Evolutionary conservation across 2,888 invertebrate genomes (phyloP).

Genomic region (Scaptomyza reducta): DNA sequence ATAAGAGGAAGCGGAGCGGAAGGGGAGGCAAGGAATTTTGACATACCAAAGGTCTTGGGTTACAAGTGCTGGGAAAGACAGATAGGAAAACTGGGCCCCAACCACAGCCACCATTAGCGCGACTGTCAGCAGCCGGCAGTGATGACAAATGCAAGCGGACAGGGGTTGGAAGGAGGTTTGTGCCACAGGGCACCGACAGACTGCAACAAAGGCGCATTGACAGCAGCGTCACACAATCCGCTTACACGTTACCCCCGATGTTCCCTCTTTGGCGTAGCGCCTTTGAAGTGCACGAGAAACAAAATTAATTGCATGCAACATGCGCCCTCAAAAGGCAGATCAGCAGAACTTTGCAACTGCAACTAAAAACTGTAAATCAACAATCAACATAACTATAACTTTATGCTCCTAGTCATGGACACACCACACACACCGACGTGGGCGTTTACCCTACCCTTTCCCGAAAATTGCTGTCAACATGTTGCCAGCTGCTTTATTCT

Average conservation of each 20-base stretch:
- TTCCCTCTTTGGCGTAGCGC: conserved; percentile 35
- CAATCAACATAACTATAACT: conserved; percentile 78
- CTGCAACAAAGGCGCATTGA: conserved; percentile 74
- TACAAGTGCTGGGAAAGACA: conserved; percentile 66
- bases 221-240: conserved; percentile 10
- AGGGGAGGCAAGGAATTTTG: conserved; percentile 31
- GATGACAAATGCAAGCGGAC: conserved; percentile 40
- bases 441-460: conserved; percentile 8
- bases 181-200: conserved; percentile 3
- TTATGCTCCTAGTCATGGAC: conserved; percentile 24
- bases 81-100: conserved; percentile 39
- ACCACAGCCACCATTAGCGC: conserved; percentile 58
- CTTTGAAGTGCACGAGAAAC: conserved; percentile 67
- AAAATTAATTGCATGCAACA: conserved; percentile 74
- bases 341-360: conserved; percentile 26
- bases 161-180: background rate
- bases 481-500: conserved; percentile 52
- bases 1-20: background rate
- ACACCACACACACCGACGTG: conserved; percentile 20
- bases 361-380: conserved; percentile 74
- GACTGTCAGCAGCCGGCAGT: conserved; percentile 49
- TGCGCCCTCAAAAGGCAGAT: conserved; percentile 58
- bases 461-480: conserved; percentile 56
- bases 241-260: background rate
- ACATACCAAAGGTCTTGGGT: conserved; percentile 71